Evolutionary conservation across 2,797 vertebrate species (phyloP).

Genomic region (Propithecus perrieri): DNA sequence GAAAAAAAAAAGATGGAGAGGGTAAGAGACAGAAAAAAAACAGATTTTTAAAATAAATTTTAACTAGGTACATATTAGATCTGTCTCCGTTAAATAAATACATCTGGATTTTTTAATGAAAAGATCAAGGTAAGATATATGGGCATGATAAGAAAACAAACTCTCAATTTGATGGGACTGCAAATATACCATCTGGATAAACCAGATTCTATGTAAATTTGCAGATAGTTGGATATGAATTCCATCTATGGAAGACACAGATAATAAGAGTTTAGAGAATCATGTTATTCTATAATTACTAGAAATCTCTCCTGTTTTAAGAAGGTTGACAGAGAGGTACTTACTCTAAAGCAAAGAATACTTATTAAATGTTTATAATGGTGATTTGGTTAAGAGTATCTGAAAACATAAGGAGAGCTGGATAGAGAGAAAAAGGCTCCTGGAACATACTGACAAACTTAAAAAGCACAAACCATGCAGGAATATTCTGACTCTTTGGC

Average conservation of each 20-base stretch:
- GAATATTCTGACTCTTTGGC: neutral
- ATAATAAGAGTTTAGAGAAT: constrained; percentile 11
- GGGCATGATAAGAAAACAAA: neutral
- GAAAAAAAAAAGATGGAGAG: neutral
- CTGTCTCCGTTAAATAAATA: constrained; percentile 43
- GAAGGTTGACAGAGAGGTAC: constrained; percentile 23
- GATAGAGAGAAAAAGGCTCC: neutral
- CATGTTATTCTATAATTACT: neutral
- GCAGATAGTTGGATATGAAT: neutral
- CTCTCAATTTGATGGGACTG: neutral
- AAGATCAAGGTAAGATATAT: constrained; percentile 23
- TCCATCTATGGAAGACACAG: constrained; percentile 10
- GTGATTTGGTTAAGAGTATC: neutral
- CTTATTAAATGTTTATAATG: neutral
- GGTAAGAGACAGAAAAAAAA: neutral
- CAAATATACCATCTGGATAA: constrained; percentile 35
- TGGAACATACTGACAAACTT: neutral
- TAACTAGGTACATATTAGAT: neutral
- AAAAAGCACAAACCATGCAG: neutral
- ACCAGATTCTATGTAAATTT: neutral
- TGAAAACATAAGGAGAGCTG: neutral
- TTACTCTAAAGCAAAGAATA: constrained; percentile 12
- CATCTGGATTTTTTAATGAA: constrained; percentile 42
- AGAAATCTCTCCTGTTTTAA: constrained; percentile 40
- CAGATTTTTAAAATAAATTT: neutral